Conservation (phyloP, 2,797 vertebrate genomes). For the Hipposideros larvatus region DNA sequence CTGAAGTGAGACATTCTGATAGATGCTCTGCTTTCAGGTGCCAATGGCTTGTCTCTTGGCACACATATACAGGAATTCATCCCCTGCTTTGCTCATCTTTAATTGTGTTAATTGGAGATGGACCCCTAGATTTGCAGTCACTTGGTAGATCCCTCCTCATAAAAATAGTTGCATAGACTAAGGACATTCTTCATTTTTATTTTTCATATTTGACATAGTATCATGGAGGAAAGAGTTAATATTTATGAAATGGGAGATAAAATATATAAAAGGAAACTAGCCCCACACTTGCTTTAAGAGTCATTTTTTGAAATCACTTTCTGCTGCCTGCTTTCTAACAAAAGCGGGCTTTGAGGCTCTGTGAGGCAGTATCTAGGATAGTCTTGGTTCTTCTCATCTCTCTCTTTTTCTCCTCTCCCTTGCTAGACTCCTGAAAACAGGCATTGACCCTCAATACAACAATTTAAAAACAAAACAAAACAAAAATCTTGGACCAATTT, state of each 20-base stretch:
- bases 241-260: background rate
- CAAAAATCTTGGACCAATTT: background rate
- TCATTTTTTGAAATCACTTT: background rate
- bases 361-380: rapidly evolving
- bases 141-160: background rate
- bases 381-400: background rate
- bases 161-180: background rate
- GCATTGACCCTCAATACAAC: background rate
- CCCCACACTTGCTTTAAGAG: background rate
- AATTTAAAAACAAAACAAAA: background rate
- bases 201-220: background rate
- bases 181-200: background rate
- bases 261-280: background rate
- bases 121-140: background rate
- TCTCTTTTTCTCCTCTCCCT: background rate
- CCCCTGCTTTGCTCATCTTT: background rate
- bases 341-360: background rate
- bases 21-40: background rate
- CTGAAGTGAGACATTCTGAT: background rate
- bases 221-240: background rate
- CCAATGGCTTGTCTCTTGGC: background rate
- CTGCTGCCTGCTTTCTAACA: background rate
- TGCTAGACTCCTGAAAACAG: background rate
- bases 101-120: background rate
- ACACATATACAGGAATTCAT: background rate